Percentiles rank a stretch among this genome's conserved stretches.
These are phyloP conservation scores for Saccostrea cuccullata DNA, from an alignment of 1,140 invertebrate genomes.

Conservation along the genomic window DNA sequence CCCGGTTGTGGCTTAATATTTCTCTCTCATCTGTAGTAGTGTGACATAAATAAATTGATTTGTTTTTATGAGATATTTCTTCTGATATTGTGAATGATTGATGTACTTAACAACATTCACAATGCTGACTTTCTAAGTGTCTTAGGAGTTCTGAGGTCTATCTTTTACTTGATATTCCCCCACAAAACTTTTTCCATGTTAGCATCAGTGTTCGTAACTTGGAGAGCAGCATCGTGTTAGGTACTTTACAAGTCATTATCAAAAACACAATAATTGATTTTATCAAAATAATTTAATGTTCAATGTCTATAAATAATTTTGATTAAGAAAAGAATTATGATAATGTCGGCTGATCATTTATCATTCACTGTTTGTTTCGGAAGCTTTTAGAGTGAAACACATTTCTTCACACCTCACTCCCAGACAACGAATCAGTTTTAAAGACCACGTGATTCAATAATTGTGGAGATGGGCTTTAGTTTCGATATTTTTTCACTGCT, in stretches of 20 bases:
- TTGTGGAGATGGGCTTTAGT: background rate
- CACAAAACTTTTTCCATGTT: background rate
- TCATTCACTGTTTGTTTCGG: background rate
- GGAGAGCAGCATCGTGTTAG: background rate
- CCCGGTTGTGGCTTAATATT: too few relatives aligned
- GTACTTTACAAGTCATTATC: background rate
- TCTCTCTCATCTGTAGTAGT: too few relatives aligned
- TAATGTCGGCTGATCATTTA: slow-evolving; percentile 8
- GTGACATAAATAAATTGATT: too few relatives aligned
- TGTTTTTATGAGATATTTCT: background rate
- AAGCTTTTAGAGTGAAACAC: slow-evolving; percentile 15
- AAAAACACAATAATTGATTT: background rate
- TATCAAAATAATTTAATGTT: background rate
- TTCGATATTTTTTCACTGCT: background rate
- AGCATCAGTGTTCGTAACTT: background rate
- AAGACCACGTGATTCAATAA: background rate
- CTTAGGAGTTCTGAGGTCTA: background rate
- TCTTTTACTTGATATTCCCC: background rate
- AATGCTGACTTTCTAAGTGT: background rate
- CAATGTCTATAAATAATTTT: slow-evolving; percentile 1
- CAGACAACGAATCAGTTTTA: background rate
- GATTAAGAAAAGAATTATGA: slow-evolving; percentile 26
- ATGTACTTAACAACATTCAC: background rate
- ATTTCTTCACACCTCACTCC: slow-evolving; percentile 1
- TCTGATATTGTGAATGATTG: background rate